Evolutionary conservation across 2,888 invertebrate species (phyloP).

Genomic region (Lithophane semibrunnea): DNA sequence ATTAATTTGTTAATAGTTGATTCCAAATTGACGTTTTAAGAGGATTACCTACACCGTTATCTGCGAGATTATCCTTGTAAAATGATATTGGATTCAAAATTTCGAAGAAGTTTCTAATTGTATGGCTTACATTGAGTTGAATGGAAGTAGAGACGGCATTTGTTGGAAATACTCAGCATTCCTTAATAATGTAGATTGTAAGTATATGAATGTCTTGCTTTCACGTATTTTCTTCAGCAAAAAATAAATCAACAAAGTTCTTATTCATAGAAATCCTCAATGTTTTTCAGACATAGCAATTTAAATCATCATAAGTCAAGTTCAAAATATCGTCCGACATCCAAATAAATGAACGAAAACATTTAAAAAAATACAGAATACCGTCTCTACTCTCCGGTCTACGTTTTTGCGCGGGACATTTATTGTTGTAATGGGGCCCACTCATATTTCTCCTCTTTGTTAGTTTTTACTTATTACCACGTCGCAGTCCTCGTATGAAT

Average conservation of each 20-base stretch:
- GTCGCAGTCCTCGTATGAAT: constrained; percentile 81
- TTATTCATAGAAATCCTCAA: not conserved
- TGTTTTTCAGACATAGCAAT: not conserved
- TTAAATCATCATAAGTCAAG: constrained; percentile 1
- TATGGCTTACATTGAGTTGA: not conserved
- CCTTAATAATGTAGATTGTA: too few species aligned
- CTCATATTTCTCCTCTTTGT: constrained; percentile 82
- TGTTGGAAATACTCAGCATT: too few species aligned
- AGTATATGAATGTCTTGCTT: too few species aligned
- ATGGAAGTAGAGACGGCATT: not conserved
- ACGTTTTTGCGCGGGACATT: constrained; percentile 77
- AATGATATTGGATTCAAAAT: constrained; percentile 36
- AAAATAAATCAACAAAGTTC: not conserved
- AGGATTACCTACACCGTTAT: constrained; percentile 31
- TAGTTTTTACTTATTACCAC: constrained; percentile 80
- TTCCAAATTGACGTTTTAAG: constrained; percentile 30
- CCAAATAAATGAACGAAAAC: constrained; percentile 14
- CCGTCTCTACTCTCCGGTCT: constrained; percentile 33
- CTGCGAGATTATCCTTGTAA: constrained; percentile 45
- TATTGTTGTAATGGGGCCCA: constrained; percentile 82
- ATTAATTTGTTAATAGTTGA: constrained; percentile 44
- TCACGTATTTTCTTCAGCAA: too few species aligned
- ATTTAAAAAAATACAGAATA: constrained; percentile 52
- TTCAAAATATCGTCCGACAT: not conserved
- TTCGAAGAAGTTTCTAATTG: constrained; percentile 17